These are phyloP conservation scores for Etia nguti DNA, from an alignment of 2,113 vertebrate species.

Conservation along the genomic window DNA sequence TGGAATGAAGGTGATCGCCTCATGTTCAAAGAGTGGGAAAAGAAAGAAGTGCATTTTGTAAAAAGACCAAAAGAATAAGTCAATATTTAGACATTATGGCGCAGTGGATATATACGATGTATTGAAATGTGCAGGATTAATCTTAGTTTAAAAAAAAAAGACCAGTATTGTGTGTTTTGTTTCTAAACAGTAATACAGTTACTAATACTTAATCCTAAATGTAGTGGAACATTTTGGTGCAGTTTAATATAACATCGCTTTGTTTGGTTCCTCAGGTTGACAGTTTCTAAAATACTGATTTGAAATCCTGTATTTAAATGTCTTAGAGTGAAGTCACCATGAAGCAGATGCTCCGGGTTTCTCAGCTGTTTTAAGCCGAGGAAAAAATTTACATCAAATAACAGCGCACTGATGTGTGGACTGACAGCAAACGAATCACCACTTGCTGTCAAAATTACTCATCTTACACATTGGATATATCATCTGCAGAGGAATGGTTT, in stretches of 20 bases:
- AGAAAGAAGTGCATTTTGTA: neutral
- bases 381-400: neutral
- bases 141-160: neutral
- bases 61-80: neutral
- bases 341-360: neutral
- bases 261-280: neutral
- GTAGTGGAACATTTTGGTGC: neutral
- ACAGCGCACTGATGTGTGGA: neutral
- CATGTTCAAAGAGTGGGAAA: neutral
- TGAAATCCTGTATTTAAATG: neutral
- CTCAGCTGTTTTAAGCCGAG: neutral
- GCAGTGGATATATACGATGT: neutral
- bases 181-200: neutral
- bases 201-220: neutral
- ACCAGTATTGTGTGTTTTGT: accelerated
- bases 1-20: neutral
- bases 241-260: accelerated
- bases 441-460: neutral
- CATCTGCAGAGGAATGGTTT: neutral
- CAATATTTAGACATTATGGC: neutral
- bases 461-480: neutral
- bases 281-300: neutral
- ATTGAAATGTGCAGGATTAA: neutral
- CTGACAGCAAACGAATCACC: neutral
- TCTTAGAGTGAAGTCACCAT: neutral